Evolutionary conservation across 1,140 invertebrate species (phyloP).

Genomic region (Pemphigus obesinymphae): DNA sequence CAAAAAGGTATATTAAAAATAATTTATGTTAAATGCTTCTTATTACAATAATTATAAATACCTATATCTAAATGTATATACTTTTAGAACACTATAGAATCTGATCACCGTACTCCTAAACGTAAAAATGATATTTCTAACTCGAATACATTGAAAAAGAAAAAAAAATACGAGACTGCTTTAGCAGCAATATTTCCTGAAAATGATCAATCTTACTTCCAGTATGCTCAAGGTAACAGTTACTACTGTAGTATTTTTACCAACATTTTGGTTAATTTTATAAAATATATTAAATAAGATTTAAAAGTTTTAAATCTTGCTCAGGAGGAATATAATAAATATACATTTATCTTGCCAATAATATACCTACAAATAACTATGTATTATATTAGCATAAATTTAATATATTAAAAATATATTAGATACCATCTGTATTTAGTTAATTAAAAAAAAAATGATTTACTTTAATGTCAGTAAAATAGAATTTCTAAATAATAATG

Average conservation of each 20-base stretch:
- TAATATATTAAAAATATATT: too few species aligned
- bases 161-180: conserved; percentile 35
- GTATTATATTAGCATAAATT: too few species aligned
- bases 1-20: conserved; percentile 24
- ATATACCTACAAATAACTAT: too few species aligned
- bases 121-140: conserved; percentile 25
- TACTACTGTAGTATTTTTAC: background rate
- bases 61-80: background rate
- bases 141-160: conserved; percentile 2
- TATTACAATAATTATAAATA: background rate
- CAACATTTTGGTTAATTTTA: background rate
- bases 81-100: conserved; percentile 16
- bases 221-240: conserved; percentile 19
- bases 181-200: conserved; percentile 35
- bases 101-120: conserved; percentile 21
- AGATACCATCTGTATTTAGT: too few species aligned
- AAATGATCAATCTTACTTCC: conserved; percentile 31
- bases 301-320: too few species aligned
- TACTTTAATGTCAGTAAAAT: too few species aligned
- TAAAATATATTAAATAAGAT: background rate
- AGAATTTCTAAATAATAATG: too few species aligned
- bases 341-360: too few species aligned
- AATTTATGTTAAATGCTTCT: too few species aligned
- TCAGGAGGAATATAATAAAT: too few species aligned
- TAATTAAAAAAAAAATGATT: too few species aligned